phyloP scores from a whole-genome alignment of 2,797 vertebrate species.

The Nasua narica region DNA sequence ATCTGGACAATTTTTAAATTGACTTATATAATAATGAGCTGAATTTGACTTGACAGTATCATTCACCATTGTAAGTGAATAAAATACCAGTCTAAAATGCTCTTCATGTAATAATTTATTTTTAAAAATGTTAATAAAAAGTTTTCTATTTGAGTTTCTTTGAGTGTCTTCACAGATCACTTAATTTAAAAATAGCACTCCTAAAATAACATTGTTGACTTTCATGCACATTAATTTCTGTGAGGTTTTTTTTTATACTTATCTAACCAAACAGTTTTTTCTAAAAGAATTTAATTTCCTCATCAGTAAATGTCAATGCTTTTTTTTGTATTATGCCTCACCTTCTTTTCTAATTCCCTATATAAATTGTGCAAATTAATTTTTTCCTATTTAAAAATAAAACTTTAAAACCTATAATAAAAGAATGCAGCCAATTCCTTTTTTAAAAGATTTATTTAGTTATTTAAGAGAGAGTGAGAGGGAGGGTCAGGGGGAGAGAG shows the following conservation, averaged over 20 bases:
- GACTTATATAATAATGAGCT: constrained; percentile 56
- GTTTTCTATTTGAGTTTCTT: background rate
- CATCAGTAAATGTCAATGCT: background rate
- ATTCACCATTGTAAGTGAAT: background rate
- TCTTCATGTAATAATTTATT: background rate
- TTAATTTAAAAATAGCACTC: background rate
- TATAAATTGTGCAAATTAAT: background rate
- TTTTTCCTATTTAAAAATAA: background rate
- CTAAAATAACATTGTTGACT: constrained; percentile 3
- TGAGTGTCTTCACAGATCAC: background rate
- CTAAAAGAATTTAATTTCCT: constrained; percentile 5
- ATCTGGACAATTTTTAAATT: constrained; percentile 53
- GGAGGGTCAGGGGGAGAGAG: background rate
- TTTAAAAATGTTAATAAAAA: background rate
- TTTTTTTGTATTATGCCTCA: background rate
- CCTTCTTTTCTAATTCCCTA: constrained; percentile 1
- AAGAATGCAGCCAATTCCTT: background rate
- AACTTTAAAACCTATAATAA: background rate
- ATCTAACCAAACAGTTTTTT: background rate
- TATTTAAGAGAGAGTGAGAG: background rate
- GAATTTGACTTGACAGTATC: constrained; percentile 32
- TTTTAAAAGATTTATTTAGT: background rate
- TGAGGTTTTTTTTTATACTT: background rate
- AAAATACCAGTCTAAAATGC: background rate
- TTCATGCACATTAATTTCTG: background rate